These are phyloP conservation scores for Hydractinia echinata DNA, from an alignment of 30 jellyfish, hydroid and myxozoan species.

Conservation along the genomic window DNA sequence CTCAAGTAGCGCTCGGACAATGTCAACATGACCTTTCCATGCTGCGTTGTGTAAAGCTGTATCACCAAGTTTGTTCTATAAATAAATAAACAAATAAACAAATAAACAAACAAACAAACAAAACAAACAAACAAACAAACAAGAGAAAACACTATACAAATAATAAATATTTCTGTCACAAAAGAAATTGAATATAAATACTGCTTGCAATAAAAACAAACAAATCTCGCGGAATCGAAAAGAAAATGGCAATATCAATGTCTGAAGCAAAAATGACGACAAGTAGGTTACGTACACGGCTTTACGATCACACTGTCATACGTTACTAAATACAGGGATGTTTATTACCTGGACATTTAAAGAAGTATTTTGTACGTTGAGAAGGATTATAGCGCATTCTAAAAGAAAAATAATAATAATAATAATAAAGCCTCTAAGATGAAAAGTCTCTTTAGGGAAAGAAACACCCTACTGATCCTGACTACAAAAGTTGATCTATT, in stretches of 20 bases:
- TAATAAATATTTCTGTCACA: no score
- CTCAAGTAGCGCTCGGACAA: conserved; percentile 62
- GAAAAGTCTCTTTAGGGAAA: no score
- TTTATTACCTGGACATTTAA: conserved; percentile 66
- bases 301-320: no score
- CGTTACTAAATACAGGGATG: no score
- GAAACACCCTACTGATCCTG: no score
- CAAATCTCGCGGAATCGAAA: no score
- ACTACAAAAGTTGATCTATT: no score
- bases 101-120: neutral
- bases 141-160: neutral
- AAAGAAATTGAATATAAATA: neutral
- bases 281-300: no score
- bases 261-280: no score
- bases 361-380: conserved; percentile 52
- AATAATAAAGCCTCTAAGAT: no score
- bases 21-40: conserved; percentile 89
- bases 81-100: neutral
- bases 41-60: conserved; percentile 93
- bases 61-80: conserved; percentile 93
- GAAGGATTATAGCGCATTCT: conserved; percentile 79
- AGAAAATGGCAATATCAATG: no score
- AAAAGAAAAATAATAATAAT: conserved; percentile 4
- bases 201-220: no score
- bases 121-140: neutral